Percentiles rank a stretch among this genome's conserved stretches.
phyloP scores from a whole-genome alignment of 2,888 invertebrate species.

The Patella depressa region DNA sequence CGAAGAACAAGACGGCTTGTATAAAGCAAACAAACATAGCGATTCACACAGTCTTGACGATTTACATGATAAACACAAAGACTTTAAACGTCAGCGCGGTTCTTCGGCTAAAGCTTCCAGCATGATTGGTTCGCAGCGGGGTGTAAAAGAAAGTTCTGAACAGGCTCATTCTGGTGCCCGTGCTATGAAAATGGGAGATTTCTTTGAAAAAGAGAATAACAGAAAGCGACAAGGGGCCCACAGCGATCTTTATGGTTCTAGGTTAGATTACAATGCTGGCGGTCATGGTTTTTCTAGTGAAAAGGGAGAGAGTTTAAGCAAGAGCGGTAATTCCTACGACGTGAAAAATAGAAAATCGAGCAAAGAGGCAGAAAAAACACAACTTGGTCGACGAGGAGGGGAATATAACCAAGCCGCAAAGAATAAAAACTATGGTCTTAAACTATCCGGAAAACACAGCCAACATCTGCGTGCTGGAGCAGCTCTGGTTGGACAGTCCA shows the following conservation, averaged over 20 bases:
- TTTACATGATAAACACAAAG: background rate
- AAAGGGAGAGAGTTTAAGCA: background rate
- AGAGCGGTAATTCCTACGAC: background rate
- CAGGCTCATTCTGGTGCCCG: background rate
- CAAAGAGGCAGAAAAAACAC: no score
- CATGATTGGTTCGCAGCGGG: background rate
- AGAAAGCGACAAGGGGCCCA: background rate
- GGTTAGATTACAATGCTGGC: background rate
- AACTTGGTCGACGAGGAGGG: no score
- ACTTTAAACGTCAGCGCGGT: background rate
- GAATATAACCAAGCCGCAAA: no score
- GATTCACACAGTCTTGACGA: background rate
- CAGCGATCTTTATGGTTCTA: background rate
- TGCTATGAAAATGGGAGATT: background rate
- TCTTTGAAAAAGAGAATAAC: background rate
- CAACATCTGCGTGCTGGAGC: no score
- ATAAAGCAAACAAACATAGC: background rate
- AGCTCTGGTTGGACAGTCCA: no score
- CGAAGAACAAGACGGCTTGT: background rate
- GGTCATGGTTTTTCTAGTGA: background rate
- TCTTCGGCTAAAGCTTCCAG: background rate
- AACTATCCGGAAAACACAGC: no score
- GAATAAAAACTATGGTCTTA: no score
- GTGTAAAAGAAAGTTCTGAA: background rate
- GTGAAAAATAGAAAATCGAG: background rate